Evolutionary conservation across 2,113 vertebrate genomes (phyloP).

Genomic region (Bostrychus sinensis): DNA sequence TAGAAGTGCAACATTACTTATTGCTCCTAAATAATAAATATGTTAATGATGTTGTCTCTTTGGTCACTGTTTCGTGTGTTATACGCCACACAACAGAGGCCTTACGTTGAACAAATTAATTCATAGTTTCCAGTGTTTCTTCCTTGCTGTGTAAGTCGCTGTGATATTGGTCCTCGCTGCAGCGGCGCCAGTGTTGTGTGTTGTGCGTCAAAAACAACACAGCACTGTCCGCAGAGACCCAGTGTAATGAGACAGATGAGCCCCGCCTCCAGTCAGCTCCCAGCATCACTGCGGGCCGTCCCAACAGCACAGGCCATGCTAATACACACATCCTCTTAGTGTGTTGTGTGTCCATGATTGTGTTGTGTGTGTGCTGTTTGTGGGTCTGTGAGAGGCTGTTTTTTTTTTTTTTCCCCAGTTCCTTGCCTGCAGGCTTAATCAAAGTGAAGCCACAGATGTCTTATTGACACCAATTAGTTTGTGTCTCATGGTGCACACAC

Average conservation of each 20-base stretch:
- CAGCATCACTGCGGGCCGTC: conserved; percentile 61
- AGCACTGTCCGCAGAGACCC: conserved; percentile 61
- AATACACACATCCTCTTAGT: conserved; percentile 15
- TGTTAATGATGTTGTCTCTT: no score
- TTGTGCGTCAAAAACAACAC: conserved; percentile 61
- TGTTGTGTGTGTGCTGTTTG: conserved; percentile 12
- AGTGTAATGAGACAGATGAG: conserved; percentile 74
- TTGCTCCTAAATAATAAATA: no score
- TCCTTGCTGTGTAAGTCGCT: conserved; percentile 23
- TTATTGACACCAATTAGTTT: conserved; percentile 77
- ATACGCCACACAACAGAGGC: no score
- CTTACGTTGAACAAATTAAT: no score
- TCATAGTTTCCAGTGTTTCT: neutral
- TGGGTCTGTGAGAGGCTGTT: conserved; percentile 26
- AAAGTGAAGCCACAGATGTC: conserved; percentile 77
- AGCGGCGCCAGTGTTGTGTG: conserved; percentile 22
- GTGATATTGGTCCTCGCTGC: conserved; percentile 7
- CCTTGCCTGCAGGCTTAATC: conserved; percentile 74
- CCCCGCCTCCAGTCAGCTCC: conserved; percentile 62
- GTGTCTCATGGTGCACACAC: conserved; percentile 46
- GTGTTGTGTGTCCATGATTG: neutral
- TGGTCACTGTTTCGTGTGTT: no score
- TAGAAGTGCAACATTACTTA: no score
- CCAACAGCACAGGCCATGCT: neutral
- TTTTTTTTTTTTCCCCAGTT: conserved; percentile 60